Evolutionary conservation across 2,113 vertebrate species (phyloP).

Genomic region (Passer domesticus): DNA sequence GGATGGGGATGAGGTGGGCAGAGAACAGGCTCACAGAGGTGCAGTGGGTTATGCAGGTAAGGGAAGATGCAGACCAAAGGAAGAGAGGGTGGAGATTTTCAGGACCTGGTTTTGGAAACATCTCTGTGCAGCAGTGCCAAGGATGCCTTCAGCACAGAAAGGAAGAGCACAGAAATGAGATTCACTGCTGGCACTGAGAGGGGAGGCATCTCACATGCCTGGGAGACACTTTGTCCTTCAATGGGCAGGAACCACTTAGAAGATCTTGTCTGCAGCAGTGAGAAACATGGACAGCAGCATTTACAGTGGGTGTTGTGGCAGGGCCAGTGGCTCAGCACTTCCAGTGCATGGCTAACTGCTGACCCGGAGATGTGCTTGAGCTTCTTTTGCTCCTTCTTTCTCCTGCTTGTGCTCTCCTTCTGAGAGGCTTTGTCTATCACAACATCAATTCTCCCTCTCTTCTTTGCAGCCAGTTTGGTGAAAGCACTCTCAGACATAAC

Average conservation of each 20-base stretch:
- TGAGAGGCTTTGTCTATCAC: background rate
- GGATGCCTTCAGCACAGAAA: background rate
- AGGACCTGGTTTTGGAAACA: background rate
- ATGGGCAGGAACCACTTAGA: background rate
- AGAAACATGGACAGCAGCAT: background rate
- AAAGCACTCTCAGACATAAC: background rate
- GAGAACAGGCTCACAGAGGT: background rate
- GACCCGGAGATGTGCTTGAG: fast-evolving
- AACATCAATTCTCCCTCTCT: background rate
- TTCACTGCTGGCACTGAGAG: background rate
- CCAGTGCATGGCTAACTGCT: background rate
- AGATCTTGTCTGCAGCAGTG: background rate
- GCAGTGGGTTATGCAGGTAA: background rate
- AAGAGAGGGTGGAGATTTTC: background rate
- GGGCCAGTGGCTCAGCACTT: background rate
- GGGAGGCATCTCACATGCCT: fast-evolving
- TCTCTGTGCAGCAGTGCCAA: background rate
- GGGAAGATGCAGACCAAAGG: background rate
- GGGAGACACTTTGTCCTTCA: background rate
- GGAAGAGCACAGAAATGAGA: background rate
- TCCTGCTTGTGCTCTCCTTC: background rate
- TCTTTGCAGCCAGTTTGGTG: background rate
- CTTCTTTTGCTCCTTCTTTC: background rate
- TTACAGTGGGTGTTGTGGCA: background rate
- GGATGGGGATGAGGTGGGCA: background rate